A percentile compares a stretch with the other conserved stretches of the same genome.
phyloP scores from a whole-genome alignment of 2,113 vertebrate species.

The Aptenodytes forsteri region DNA sequence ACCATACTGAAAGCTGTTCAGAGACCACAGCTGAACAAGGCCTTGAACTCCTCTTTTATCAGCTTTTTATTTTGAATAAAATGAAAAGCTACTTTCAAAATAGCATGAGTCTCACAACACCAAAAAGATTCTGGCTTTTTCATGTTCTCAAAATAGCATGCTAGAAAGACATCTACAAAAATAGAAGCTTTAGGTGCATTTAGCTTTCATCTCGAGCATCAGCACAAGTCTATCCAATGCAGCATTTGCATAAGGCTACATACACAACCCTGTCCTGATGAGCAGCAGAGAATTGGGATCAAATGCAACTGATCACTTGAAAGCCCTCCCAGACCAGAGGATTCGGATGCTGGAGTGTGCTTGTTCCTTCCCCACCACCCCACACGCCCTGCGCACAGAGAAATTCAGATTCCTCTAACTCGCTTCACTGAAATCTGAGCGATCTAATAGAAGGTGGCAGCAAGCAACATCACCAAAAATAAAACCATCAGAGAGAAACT shows the following conservation, averaged over 20 bases:
- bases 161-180: neutral
- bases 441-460: neutral
- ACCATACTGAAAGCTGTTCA: neutral
- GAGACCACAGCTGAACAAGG: neutral
- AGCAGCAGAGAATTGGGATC: neutral
- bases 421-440: neutral
- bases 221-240: neutral
- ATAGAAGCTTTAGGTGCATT: slow-evolving; percentile 28
- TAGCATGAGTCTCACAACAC: neutral
- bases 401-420: neutral
- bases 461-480: slow-evolving; percentile 2
- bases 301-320: neutral
- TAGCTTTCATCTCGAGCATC: neutral
- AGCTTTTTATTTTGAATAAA: neutral
- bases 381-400: rapidly evolving
- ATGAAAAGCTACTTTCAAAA: neutral
- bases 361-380: neutral
- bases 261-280: neutral
- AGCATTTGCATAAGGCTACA: neutral
- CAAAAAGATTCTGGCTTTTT: neutral
- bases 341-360: neutral
- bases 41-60: neutral
- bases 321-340: neutral
- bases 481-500: neutral
- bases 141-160: slow-evolving; percentile 26